Conservation (phyloP, 2,113 vertebrate species). For the Sitta europaea region DNA sequence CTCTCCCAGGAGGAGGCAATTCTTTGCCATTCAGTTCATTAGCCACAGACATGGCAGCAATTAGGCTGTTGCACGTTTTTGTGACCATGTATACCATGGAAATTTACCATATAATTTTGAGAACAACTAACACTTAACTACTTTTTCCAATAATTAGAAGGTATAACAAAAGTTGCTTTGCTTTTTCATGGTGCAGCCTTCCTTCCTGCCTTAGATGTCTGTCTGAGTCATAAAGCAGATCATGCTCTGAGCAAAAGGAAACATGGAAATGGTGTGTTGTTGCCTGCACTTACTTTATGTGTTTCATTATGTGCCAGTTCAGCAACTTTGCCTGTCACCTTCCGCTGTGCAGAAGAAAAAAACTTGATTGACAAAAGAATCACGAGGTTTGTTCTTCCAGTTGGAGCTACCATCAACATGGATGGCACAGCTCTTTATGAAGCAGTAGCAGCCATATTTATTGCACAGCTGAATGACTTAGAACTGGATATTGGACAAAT, state of each 20-base stretch:
- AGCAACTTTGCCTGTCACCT: conserved; percentile 95
- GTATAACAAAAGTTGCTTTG: not conserved
- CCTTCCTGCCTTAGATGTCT: not conserved
- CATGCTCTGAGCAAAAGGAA: not conserved
- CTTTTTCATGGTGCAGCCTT: not conserved
- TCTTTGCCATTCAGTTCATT: not conserved
- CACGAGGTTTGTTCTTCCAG: conserved; percentile 93
- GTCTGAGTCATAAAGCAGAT: not conserved
- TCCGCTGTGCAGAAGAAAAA: conserved; percentile 94
- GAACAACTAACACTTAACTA: not conserved
- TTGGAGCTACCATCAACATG: conserved; percentile 99
- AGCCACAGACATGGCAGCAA: not conserved
- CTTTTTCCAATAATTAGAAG: not conserved
- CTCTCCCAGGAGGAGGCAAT: not conserved
- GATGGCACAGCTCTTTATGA: conserved; percentile 96
- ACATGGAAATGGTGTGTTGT: not conserved
- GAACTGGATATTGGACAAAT: conserved; percentile 87
- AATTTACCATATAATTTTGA: not conserved
- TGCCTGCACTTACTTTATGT: not conserved
- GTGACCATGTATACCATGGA: not conserved
- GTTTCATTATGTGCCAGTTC: conserved; percentile 75
- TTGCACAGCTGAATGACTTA: conserved; percentile 90
- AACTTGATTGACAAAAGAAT: conserved; percentile 92
- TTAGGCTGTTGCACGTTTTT: not conserved
- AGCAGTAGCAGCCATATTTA: conserved; percentile 94